phyloP scores from a whole-genome alignment of 2,113 vertebrate species.

The Forbesichthys papilliferus region DNA sequence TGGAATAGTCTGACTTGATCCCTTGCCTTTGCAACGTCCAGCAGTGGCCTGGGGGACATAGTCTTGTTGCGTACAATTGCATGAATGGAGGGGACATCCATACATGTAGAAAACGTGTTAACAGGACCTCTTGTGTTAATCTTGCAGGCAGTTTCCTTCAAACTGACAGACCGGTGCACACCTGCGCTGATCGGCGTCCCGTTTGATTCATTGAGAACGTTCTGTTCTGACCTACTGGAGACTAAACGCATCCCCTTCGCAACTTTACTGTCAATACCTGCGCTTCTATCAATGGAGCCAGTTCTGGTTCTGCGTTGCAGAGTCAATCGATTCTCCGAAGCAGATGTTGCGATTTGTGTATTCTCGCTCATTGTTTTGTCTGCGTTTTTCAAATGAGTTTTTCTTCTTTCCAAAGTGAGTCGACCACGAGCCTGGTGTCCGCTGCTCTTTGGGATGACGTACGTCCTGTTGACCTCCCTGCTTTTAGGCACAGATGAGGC shows the following conservation, averaged over 20 bases:
- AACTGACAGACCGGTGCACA: constrained; percentile 52
- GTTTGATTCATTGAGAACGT: constrained; percentile 44
- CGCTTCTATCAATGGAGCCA: constrained; percentile 55
- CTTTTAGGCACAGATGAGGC: constrained; percentile 49
- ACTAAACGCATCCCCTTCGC: constrained; percentile 25
- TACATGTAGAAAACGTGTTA: constrained; percentile 6
- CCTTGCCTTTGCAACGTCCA: constrained; percentile 23
- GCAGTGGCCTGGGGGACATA: constrained; percentile 13
- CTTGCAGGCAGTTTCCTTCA: constrained; percentile 48
- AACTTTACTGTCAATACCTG: neutral
- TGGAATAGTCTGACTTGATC: constrained; percentile 24
- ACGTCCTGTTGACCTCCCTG: constrained; percentile 80
- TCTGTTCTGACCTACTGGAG: constrained; percentile 18
- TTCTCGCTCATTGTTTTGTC: constrained; percentile 45
- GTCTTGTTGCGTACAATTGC: constrained; percentile 14
- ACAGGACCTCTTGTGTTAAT: constrained; percentile 17
- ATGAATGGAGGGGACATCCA: neutral
- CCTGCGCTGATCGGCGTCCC: neutral
- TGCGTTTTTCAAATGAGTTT: constrained; percentile 36
- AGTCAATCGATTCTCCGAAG: constrained; percentile 62
- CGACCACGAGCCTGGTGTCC: constrained; percentile 29
- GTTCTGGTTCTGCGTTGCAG: constrained; percentile 73
- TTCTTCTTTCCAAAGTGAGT: constrained; percentile 81
- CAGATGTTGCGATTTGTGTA: constrained; percentile 39
- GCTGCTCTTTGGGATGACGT: constrained; percentile 74